These are phyloP conservation scores for Nomia melanderi DNA, from an alignment of 1,140 invertebrate genomes.

Conservation along the genomic window DNA sequence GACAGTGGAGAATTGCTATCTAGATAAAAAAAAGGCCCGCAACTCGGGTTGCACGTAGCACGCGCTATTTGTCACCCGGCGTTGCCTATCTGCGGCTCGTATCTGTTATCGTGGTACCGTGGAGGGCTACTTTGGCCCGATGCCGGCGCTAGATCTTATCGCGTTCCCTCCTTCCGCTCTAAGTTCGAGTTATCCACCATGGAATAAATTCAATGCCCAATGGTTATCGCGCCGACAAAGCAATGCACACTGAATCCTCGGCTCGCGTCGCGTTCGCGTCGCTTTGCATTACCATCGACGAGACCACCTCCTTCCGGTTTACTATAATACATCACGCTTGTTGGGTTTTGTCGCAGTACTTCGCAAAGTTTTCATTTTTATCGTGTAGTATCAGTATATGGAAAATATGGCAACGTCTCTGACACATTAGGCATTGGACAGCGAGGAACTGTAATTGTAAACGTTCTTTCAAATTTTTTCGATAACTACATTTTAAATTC, in stretches of 20 bases:
- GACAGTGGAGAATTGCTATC: constrained; percentile 65
- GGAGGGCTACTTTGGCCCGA: constrained; percentile 54
- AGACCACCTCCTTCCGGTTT: constrained; percentile 20
- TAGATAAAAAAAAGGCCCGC: constrained; percentile 50
- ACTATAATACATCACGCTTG: neutral
- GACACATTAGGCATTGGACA: too few species aligned
- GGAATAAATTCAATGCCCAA: constrained; percentile 68
- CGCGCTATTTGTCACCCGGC: constrained; percentile 66
- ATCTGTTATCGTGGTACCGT: constrained; percentile 61
- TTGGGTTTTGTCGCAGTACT: constrained; percentile 12
- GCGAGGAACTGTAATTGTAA: too few species aligned
- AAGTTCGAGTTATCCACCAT: constrained; percentile 56
- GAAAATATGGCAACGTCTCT: too few species aligned
- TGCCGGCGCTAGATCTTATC: constrained; percentile 62
- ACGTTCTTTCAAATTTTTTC: too few species aligned
- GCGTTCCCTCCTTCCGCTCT: constrained; percentile 55
- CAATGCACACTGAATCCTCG: constrained; percentile 20
- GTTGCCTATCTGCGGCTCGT: constrained; percentile 55
- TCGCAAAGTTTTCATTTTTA: neutral
- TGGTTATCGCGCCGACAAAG: constrained; percentile 67
- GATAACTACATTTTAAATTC: too few species aligned
- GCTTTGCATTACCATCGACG: constrained; percentile 39
- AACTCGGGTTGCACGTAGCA: constrained; percentile 59
- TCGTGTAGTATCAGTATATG: too few species aligned
- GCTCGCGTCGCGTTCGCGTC: constrained; percentile 15